Evolutionary conservation across 2,888 invertebrate species (phyloP).

Genomic region (Pycnomerus fuliginosus): DNA sequence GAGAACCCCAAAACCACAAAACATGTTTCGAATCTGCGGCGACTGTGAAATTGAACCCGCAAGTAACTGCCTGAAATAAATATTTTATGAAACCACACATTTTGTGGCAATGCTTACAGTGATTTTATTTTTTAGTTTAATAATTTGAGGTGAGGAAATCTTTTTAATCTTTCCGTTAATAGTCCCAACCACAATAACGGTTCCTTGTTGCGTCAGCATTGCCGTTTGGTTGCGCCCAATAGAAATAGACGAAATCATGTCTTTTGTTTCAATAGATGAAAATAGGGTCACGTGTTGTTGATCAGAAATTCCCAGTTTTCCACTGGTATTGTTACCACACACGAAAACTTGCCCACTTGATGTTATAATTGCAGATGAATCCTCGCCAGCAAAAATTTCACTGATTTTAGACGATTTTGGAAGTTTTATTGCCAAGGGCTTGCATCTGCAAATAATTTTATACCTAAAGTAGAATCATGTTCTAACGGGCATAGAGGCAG

Average conservation of each 20-base stretch:
- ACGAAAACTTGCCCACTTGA: slow-evolving; percentile 61
- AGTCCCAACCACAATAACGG: slow-evolving; percentile 65
- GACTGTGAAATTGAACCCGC: slow-evolving; percentile 66
- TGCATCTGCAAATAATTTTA: slow-evolving; percentile 7
- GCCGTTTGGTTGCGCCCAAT: slow-evolving; percentile 64
- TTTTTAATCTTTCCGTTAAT: too few species aligned
- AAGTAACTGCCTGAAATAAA: slow-evolving; percentile 58
- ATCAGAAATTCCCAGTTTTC: slow-evolving; percentile 55
- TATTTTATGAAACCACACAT: slow-evolving; percentile 20
- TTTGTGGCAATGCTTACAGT: slow-evolving; percentile 32
- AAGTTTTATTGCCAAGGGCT: slow-evolving; percentile 14
- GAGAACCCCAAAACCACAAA: slow-evolving; percentile 69
- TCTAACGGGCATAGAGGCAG: neutral
- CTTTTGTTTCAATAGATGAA: slow-evolving; percentile 45
- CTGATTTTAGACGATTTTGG: slow-evolving; percentile 47
- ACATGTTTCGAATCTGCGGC: slow-evolving; percentile 65
- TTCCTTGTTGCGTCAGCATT: slow-evolving; percentile 63
- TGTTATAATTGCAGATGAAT: slow-evolving; percentile 63
- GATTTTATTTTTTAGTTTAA: slow-evolving; percentile 32
- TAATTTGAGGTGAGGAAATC: slow-evolving; percentile 25
- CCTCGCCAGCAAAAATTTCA: slow-evolving; percentile 61
- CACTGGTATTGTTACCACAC: slow-evolving; percentile 64
- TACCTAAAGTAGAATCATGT: neutral
- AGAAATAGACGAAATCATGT: slow-evolving; percentile 59
- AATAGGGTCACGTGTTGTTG: slow-evolving; percentile 8